phyloP scores from a whole-genome alignment of 2,888 invertebrate genomes.

The Kuschelorhynchus macadamiae region DNA sequence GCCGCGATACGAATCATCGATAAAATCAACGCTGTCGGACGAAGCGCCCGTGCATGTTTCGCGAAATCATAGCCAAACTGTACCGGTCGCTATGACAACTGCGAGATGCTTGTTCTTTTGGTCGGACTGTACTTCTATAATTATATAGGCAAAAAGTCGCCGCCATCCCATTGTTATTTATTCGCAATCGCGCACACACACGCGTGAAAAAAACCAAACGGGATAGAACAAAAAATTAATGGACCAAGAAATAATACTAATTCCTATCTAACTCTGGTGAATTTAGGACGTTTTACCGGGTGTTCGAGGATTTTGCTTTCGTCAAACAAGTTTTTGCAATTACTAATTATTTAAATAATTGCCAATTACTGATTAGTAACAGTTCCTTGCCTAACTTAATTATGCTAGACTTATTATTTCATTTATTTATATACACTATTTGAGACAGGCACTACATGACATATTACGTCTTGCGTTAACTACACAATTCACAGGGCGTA shows the following conservation, averaged over 20 bases:
- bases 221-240: conserved; percentile 18
- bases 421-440: no score
- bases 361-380: no score
- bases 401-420: no score
- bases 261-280: background rate
- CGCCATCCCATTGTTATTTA: conserved; percentile 49
- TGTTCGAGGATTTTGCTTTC: no score
- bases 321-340: no score
- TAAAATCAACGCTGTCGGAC: background rate
- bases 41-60: conserved; percentile 49
- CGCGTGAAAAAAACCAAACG: background rate
- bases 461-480: no score
- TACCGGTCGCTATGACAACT: conserved; percentile 68
- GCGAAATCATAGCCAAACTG: conserved; percentile 66
- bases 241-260: conserved; percentile 28
- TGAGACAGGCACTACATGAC: no score
- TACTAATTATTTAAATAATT: no score
- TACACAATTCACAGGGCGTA: no score
- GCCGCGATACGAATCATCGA: no score
- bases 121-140: conserved; percentile 68
- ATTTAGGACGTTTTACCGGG: no score
- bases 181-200: conserved; percentile 7
- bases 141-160: conserved; percentile 69
- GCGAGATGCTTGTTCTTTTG: conserved; percentile 65
- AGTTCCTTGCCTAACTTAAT: no score